Conservation (phyloP, 2,113 vertebrate species). For the Podilymbus podiceps region DNA sequence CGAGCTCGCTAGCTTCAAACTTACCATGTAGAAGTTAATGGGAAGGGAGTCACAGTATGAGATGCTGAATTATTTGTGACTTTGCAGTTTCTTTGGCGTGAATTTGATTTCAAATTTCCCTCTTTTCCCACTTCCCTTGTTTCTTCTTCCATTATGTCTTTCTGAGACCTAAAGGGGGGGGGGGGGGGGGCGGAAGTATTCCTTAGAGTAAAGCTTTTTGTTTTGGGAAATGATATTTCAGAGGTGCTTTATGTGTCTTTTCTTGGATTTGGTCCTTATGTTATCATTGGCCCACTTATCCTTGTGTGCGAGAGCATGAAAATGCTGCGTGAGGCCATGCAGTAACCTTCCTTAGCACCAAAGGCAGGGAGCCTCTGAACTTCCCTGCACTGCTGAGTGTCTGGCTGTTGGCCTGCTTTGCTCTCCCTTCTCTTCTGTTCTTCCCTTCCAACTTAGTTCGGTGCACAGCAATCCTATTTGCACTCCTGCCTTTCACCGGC, state of each 20-base stretch:
- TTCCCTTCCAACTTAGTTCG: not conserved
- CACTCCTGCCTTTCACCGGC: not conserved
- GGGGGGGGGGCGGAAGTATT: too few relatives aligned
- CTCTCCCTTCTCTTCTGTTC: not conserved
- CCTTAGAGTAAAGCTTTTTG: not conserved
- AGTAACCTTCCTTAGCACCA: too few relatives aligned
- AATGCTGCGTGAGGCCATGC: not conserved
- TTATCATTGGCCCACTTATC: not conserved
- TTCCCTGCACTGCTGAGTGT: not conserved
- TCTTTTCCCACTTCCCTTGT: not conserved
- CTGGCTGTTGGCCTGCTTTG: not conserved
- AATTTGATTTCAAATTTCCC: not conserved
- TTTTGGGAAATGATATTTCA: not conserved
- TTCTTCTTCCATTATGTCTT: not conserved
- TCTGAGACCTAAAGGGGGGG: too few relatives aligned
- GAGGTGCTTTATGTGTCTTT: not conserved
- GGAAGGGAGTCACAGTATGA: not conserved
- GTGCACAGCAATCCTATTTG: not conserved
- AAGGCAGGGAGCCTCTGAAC: not conserved
- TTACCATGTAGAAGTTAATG: not conserved
- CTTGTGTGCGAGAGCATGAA: fast-evolving
- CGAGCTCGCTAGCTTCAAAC: not conserved
- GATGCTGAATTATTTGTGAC: constrained; percentile 17
- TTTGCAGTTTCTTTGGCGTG: not conserved
- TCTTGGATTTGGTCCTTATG: not conserved